Base-by-base conservation (phyloP, 2,888 invertebrate species). In the Stenotaenia linearis region DNA sequence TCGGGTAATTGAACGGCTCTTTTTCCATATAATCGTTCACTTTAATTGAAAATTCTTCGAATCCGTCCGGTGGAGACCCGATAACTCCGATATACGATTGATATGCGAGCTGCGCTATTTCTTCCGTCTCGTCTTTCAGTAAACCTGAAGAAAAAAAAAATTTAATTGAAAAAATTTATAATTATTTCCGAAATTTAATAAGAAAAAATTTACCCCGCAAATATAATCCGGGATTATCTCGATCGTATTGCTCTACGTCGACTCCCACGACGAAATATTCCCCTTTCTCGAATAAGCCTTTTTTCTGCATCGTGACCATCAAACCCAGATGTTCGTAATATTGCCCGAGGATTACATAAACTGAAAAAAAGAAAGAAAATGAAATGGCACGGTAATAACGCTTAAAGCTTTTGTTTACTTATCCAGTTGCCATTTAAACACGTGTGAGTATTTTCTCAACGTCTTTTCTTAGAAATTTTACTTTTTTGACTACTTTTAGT, bases 191-290 rank as follows among this genome's bases (percentile, higher is more conserved):
- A n/a, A n/a, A n/a, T n/a, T n/a, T n/a, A n/a, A n/a, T n/a, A n/a
- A n/a, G n/a, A n/a, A n/a, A n/a, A n/a, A n/a, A n/a, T n/a, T n/a
- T n/a, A 86, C 87, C 95, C 78, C 91, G 89, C 28, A 96, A 88
- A 86, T 96, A 96, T 82, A 92, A 91, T 76, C 91, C 90, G 0
- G 96, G 94, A 80, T 91, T 90, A 25, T 90, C 82, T n/a, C 82
- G 82, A 84, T 95, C 93, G 86, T 96, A 97, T 84, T 95, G 93
- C 83, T 95, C 94, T 15, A 95, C 91, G 84, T 95, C 94, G 6
- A 97, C 93, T 5, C 97, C 97, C 25, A 97, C 92, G 0, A 95
- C 96, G 85, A 95, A 96, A 85, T 97, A 97, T 85, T 96, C 94
- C n/a, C 96, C 92, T 84, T 91, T 91, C 83, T 93, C 91, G 81